Base-by-base conservation (phyloP, 2,113 vertebrate species). In the Pardalotus punctatus region DNA sequence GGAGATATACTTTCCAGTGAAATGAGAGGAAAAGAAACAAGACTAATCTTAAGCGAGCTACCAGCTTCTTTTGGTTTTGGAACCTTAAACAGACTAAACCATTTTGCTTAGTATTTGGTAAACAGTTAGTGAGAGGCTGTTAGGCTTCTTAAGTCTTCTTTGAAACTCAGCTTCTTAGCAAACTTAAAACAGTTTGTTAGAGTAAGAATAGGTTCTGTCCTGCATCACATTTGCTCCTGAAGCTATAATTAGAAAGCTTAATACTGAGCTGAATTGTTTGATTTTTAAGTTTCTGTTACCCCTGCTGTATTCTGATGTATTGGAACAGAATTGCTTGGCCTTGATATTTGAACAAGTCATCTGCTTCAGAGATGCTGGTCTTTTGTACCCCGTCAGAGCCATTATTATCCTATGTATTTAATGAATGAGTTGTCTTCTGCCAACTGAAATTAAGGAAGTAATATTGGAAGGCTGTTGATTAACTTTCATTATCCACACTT, bases 371-470 rank as follows among this genome's bases (percentile, higher is more conserved):
- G 35, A 40, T 23, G 6, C 14, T 71, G 42, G 28, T 51, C 19
- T 86, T 76, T 83, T 86, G 42, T 62, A 81, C 45, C 23, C 17
- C 4, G 2, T 51, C 62, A 86, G 33, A 72, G 50, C 38, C 42
- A 50, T 72, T 60, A 50, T 64, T 64, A 80, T 24, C 42, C 51
- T n/a, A 25, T 42, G 11, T 72, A 47, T 76, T 88, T 79, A 81
- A 91, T 42, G 7, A 82, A 47, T 3, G 3, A 66, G 20, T n/a
- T 0, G 0, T 76, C n/a, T 50, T 40, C 72, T 64, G 31, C 42
- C 50, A 78, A 38, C 42, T 57, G 43, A 84, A 84, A 50, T 56
- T 70, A 90, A 45, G 40, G 47, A 74, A 73, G 27, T 25, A 72
- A 48, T 74, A 62, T 22, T 66, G 36, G 61, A 74, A 91, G 58